These are phyloP conservation scores for Aleiodes leptofemur DNA, from an alignment of 2,888 invertebrate genomes.

Conservation along the genomic window DNA sequence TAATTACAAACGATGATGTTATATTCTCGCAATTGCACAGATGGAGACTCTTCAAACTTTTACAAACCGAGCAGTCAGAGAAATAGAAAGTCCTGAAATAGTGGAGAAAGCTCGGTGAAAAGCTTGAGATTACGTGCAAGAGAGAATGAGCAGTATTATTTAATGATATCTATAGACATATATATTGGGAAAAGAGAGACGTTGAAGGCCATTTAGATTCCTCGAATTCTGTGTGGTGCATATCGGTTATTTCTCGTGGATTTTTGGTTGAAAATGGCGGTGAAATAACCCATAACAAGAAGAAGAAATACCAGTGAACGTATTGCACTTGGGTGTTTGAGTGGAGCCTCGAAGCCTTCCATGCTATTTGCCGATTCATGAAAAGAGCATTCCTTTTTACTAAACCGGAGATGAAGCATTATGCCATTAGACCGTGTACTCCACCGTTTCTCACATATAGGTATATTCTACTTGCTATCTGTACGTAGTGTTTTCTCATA, in stretches of 20 bases:
- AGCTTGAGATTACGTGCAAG: not conserved
- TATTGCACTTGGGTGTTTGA: not conserved
- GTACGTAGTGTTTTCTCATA: not conserved
- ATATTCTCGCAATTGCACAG: no score
- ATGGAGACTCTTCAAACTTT: no score
- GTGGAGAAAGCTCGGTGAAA: not conserved
- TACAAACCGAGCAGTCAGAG: not conserved
- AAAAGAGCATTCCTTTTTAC: constrained; percentile 32
- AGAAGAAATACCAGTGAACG: constrained; percentile 24
- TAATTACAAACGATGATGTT: no score
- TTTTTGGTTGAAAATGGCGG: constrained; percentile 21
- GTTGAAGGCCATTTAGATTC: constrained; percentile 42
- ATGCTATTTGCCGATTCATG: constrained; percentile 27
- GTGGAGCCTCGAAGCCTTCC: constrained; percentile 16
- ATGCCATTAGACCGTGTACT: constrained; percentile 31
- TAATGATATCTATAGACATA: not conserved
- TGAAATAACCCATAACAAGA: constrained; percentile 36
- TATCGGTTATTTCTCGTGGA: constrained; percentile 43
- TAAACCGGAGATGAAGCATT: constrained; percentile 33
- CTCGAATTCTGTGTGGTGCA: constrained; percentile 48
- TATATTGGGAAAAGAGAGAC: constrained; percentile 8
- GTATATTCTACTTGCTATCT: constrained; percentile 10
- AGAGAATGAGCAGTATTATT: not conserved
- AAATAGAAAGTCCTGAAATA: not conserved
- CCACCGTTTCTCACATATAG: constrained; percentile 7